These are phyloP conservation scores for Hedya salicella DNA, from an alignment of 2,888 invertebrate species.

Conservation along the genomic window DNA sequence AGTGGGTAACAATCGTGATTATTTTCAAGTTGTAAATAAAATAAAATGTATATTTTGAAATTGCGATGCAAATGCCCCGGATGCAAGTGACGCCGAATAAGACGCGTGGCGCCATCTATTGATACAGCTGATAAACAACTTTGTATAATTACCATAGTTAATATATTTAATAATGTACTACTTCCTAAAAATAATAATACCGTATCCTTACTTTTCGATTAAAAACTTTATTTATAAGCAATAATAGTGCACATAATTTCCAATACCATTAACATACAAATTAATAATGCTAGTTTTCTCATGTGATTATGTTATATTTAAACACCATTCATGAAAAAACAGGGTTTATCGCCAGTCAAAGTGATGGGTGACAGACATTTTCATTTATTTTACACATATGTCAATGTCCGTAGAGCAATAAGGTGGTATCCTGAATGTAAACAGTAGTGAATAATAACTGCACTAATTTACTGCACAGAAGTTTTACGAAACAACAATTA, in stretches of 20 bases:
- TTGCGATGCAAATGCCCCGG: too few relatives aligned
- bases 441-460: slow-evolving; percentile 32
- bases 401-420: slow-evolving; percentile 20
- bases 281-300: slow-evolving; percentile 3
- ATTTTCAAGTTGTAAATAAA: too few relatives aligned
- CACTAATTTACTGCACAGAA: slow-evolving; percentile 20
- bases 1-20: too few relatives aligned
- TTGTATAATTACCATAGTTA: too few relatives aligned
- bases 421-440: slow-evolving; percentile 29
- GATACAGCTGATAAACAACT: background rate
- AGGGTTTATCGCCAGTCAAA: slow-evolving; percentile 28
- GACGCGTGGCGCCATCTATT: background rate
- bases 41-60: too few relatives aligned
- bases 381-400: slow-evolving; percentile 34
- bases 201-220: too few relatives aligned
- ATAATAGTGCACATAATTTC: background rate
- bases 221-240: too few relatives aligned
- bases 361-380: slow-evolving; percentile 25
- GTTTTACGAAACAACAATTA: slow-evolving; percentile 28
- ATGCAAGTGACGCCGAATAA: background rate
- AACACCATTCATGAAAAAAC: slow-evolving; percentile 20
- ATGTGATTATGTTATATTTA: slow-evolving; percentile 2
- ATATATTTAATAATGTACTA: too few relatives aligned
- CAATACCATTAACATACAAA: background rate
- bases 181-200: too few relatives aligned